Evolutionary conservation across 2,888 invertebrate genomes (phyloP).

Genomic region (Beris chalybata): DNA sequence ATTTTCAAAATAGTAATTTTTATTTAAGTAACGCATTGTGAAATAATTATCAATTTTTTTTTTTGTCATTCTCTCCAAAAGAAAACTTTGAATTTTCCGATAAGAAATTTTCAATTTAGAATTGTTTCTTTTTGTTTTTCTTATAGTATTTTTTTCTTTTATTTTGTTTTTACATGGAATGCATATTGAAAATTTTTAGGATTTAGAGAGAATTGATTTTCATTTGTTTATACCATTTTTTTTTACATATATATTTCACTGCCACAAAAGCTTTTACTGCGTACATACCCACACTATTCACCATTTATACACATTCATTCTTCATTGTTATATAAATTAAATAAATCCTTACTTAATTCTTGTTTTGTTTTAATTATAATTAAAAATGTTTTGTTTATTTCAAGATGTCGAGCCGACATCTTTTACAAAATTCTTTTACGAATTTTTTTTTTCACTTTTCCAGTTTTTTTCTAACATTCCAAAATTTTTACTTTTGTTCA

Average conservation of each 20-base stretch:
- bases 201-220: conserved; percentile 37
- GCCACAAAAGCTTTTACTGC: conserved; percentile 7
- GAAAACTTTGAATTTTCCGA: conserved; percentile 31
- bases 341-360: conserved; percentile 7
- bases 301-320: conserved; percentile 10
- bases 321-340: not conserved
- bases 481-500: not conserved
- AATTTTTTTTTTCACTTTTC: not conserved
- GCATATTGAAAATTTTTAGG: conserved; percentile 42
- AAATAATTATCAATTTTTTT: conserved; percentile 43
- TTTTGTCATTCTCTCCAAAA: conserved; percentile 41
- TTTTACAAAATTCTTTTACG: too few relatives aligned
- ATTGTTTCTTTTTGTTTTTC: conserved; percentile 27
- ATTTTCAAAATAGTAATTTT: conserved; percentile 43
- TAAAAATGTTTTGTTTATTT: conserved; percentile 9
- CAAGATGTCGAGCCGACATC: too few relatives aligned
- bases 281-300: conserved; percentile 30
- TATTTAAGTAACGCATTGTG: conserved; percentile 46
- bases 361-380: not conserved
- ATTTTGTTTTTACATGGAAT: conserved; percentile 50
- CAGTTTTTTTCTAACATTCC: not conserved
- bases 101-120: conserved; percentile 35
- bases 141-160: conserved; percentile 15
- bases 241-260: conserved; percentile 9
- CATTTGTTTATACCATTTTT: conserved; percentile 32